A percentile compares a stretch with the other conserved stretches of the same genome.
phyloP scores from a whole-genome alignment of 2,888 invertebrate genomes.

The Caenorhabditis sinica region DNA sequence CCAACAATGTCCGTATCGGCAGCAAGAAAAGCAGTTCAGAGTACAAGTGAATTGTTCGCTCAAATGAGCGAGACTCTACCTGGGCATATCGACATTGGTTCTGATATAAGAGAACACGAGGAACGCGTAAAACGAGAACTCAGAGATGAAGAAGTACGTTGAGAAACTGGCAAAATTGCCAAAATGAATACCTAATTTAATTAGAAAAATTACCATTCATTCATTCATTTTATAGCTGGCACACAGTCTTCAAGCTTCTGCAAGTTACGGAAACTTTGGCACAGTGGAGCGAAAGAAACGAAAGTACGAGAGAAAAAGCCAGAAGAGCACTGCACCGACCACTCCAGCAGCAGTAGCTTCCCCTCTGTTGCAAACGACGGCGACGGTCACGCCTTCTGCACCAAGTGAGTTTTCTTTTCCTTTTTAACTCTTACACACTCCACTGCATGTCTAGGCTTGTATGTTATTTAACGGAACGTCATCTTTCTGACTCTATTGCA shows the following conservation, averaged over 20 bases:
- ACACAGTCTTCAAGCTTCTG: slow-evolving; percentile 52
- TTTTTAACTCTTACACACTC: slow-evolving; percentile 10
- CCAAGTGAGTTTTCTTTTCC: slow-evolving; percentile 43
- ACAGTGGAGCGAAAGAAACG: slow-evolving; percentile 71
- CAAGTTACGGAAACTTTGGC: slow-evolving; percentile 26
- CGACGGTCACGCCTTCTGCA: slow-evolving; percentile 44
- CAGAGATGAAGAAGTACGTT: slow-evolving; percentile 73
- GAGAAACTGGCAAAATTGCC: neutral
- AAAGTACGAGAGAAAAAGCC: slow-evolving; percentile 74
- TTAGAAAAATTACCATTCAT: no score
- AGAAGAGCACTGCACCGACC: slow-evolving; percentile 42
- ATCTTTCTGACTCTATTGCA: neutral
- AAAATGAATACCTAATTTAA: neutral
- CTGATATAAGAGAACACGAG: slow-evolving; percentile 73
- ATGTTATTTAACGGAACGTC: slow-evolving; percentile 19
- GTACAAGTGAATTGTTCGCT: slow-evolving; percentile 76
- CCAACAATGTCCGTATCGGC: slow-evolving; percentile 67
- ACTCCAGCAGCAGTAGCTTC: slow-evolving; percentile 46
- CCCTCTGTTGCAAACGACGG: slow-evolving; percentile 39
- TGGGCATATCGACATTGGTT: slow-evolving; percentile 74
- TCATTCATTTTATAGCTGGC: slow-evolving; percentile 60
- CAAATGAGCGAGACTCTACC: slow-evolving; percentile 78
- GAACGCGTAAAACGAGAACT: slow-evolving; percentile 72
- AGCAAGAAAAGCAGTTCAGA: slow-evolving; percentile 68
- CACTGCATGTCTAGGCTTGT: slow-evolving; percentile 24